A percentile compares a stretch with the other conserved stretches of the same genome.
Evolutionary conservation across 2,113 vertebrate species (phyloP).

Genomic region (Potamarius usumacintae): DNA sequence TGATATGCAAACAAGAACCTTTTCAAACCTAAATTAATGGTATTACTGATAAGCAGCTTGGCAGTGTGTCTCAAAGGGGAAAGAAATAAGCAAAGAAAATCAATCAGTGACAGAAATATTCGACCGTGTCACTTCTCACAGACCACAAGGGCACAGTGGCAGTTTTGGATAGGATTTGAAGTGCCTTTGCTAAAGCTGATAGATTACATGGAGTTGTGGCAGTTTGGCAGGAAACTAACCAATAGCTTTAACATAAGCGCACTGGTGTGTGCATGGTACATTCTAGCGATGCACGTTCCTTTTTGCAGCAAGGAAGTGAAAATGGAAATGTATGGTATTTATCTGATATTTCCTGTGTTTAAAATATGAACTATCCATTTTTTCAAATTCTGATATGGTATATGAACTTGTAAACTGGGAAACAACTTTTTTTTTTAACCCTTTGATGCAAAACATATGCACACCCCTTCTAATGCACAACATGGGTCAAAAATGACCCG

Average conservation of each 20-base stretch:
- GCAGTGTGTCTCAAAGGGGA: background rate
- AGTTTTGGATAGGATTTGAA: slow-evolving; percentile 16
- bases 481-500: too few relatives aligned
- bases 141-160: background rate
- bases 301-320: background rate
- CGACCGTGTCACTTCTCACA: background rate
- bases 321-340: background rate
- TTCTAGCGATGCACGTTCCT: background rate
- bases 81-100: background rate
- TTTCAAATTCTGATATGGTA: background rate
- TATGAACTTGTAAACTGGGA: background rate
- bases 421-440: background rate
- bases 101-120: slow-evolving; percentile 24
- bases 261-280: background rate
- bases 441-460: too few relatives aligned
- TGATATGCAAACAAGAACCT: slow-evolving; percentile 15
- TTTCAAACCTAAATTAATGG: slow-evolving; percentile 5
- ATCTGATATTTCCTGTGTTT: background rate
- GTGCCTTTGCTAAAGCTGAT: slow-evolving; percentile 31
- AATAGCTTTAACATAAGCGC: slow-evolving; percentile 19
- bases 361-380: background rate
- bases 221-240: slow-evolving; percentile 21
- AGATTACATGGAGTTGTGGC: slow-evolving; percentile 34
- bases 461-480: too few relatives aligned
- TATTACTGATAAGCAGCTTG: slow-evolving; percentile 28